Evolutionary conservation across 2,113 vertebrate species (phyloP).

Genomic region (Pachycephala philippinensis): DNA sequence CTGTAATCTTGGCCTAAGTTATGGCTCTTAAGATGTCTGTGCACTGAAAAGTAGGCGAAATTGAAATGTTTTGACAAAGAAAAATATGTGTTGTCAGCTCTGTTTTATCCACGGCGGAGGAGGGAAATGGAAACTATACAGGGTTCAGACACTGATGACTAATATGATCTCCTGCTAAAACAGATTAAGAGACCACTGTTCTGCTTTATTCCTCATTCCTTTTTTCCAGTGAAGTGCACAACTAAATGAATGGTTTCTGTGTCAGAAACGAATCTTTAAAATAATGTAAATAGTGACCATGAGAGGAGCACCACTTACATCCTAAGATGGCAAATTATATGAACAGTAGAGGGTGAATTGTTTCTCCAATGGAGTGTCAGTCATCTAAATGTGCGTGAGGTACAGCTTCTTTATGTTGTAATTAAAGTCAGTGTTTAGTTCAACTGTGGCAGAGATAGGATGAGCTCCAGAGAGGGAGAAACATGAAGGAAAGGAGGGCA

Average conservation of each 20-base stretch:
- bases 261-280: not conserved
- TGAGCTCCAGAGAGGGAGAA: not conserved
- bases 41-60: constrained; percentile 54
- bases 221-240: not conserved
- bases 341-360: not conserved
- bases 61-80: constrained; percentile 71
- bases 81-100: constrained; percentile 68
- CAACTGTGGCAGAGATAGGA: not conserved
- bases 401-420: not conserved
- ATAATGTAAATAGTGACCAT: not conserved
- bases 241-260: not conserved
- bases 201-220: constrained; percentile 19
- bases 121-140: constrained; percentile 51
- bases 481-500: not conserved
- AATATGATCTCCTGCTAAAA: constrained; percentile 24
- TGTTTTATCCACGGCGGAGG: constrained; percentile 42
- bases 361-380: not conserved
- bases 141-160: not conserved
- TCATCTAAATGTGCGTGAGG: not conserved
- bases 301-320: not conserved
- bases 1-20: not conserved
- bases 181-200: not conserved
- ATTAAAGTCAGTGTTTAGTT: not conserved
- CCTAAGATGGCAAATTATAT: not conserved
- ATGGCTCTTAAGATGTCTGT: constrained; percentile 35